Conservation (phyloP, 2,888 invertebrate genomes). For the Temnothorax ravouxi region DNA sequence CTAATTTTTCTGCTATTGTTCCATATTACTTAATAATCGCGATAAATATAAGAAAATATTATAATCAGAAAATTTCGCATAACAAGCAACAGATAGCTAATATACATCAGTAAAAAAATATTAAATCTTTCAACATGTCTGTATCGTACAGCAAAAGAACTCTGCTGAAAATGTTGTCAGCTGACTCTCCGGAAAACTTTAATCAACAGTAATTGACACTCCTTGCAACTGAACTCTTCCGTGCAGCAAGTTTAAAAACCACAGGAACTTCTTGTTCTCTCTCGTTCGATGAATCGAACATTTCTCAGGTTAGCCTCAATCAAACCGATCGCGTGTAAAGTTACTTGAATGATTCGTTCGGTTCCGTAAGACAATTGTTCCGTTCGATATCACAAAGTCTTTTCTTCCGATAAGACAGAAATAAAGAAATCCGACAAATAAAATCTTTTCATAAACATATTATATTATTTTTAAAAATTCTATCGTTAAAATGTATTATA, state of each 20-base stretch:
- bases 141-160: not conserved
- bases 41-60: not conserved
- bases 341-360: slow-evolving; percentile 49
- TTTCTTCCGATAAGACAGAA: not conserved
- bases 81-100: slow-evolving; percentile 1
- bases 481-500: not conserved
- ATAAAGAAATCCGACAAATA: not conserved
- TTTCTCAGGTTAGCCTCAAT: slow-evolving; percentile 61
- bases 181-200: slow-evolving; percentile 10
- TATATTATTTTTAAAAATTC: not conserved
- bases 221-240: slow-evolving; percentile 59
- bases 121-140: not conserved
- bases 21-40: not conserved
- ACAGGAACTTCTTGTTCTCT: slow-evolving; percentile 40
- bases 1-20: not conserved
- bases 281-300: slow-evolving; percentile 30
- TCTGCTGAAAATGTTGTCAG: not conserved
- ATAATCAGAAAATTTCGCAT: not conserved
- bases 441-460: not conserved
- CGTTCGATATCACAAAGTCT: slow-evolving; percentile 19
- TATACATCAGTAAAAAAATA: not conserved
- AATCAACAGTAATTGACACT: slow-evolving; percentile 41
- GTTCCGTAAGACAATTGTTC: slow-evolving; percentile 51
- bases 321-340: slow-evolving; percentile 67
- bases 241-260: slow-evolving; percentile 39